Evolutionary conservation across 2,113 vertebrate genomes (phyloP).

Genomic region (Tachysurus fulvidraco): DNA sequence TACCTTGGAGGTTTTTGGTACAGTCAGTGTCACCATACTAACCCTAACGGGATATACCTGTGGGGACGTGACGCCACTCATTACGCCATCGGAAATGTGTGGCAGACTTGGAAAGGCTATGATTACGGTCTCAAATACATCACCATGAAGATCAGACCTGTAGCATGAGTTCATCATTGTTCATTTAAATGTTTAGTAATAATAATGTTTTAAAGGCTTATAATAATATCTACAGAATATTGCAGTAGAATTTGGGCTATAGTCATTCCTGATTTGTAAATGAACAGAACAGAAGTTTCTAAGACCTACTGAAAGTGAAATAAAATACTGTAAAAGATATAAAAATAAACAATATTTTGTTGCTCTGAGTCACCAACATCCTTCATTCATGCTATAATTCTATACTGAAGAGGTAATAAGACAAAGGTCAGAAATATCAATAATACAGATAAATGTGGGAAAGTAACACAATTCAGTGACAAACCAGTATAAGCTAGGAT

Average conservation of each 20-base stretch:
- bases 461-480: not conserved
- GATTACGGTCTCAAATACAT: conserved; percentile 52
- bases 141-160: conserved; percentile 57
- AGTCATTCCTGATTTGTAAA: too few species aligned
- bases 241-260: too few species aligned
- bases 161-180: not conserved
- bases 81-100: conserved; percentile 25
- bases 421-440: not conserved
- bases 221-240: too few species aligned
- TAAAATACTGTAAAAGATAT: not conserved
- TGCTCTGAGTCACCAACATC: too few species aligned
- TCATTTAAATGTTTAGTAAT: too few species aligned
- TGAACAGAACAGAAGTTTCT: too few species aligned
- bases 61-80: conserved; percentile 46
- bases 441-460: not conserved
- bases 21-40: conserved; percentile 66
- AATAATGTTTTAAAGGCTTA: too few species aligned
- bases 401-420: not conserved
- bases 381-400: not conserved
- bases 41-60: conserved; percentile 69
- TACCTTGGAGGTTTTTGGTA: conserved; percentile 78
- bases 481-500: not conserved
- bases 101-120: conserved; percentile 22
- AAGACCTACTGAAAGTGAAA: too few species aligned
- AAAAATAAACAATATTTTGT: too few species aligned